Percentiles rank a stretch among this genome's conserved stretches.
Conservation (phyloP, 1,140 invertebrate species). For the Drosophila azteca region DNA sequence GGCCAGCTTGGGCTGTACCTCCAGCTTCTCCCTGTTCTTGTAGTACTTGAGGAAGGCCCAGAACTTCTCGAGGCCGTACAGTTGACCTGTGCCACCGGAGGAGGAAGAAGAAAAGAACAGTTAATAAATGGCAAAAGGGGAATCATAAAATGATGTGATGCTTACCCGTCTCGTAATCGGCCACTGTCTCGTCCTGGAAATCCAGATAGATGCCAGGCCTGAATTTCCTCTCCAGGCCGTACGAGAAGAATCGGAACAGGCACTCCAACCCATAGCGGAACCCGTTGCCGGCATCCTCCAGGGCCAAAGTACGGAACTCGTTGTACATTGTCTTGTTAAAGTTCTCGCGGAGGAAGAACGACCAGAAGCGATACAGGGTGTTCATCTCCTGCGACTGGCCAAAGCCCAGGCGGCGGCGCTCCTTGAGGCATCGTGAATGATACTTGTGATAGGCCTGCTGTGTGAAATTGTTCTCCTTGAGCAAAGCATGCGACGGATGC, state of each 20-base stretch:
- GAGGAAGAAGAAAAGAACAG: neutral
- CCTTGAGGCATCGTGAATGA: slow-evolving; percentile 95
- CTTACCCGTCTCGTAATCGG: slow-evolving; percentile 95
- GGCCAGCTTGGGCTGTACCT: slow-evolving; percentile 91
- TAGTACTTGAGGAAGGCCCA: slow-evolving; percentile 99
- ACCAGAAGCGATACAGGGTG: slow-evolving; percentile 99
- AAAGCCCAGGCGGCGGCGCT: slow-evolving; percentile 94
- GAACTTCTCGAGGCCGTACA: slow-evolving; percentile 99
- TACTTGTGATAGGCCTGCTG: slow-evolving; percentile 98
- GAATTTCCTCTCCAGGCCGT: slow-evolving; percentile 98
- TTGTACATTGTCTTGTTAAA: slow-evolving; percentile 99
- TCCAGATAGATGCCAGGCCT: slow-evolving; percentile 96
- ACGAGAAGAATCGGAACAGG: slow-evolving; percentile 99
- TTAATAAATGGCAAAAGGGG: neutral
- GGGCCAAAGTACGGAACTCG: slow-evolving; percentile 94
- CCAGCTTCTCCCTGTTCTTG: slow-evolving; percentile 90
- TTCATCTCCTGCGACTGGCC: slow-evolving; percentile 99
- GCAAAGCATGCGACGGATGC: slow-evolving; percentile 96
- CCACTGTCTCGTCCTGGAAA: slow-evolving; percentile 97
- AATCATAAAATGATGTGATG: neutral
- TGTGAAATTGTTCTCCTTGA: slow-evolving; percentile 99
- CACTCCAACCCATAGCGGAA: slow-evolving; percentile 97
- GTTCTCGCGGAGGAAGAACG: slow-evolving; percentile 98
- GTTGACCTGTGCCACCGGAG: slow-evolving; percentile 90
- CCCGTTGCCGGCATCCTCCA: slow-evolving; percentile 95